Conservation (phyloP, 2,888 invertebrate species). For the Ennomos quercinarius region DNA sequence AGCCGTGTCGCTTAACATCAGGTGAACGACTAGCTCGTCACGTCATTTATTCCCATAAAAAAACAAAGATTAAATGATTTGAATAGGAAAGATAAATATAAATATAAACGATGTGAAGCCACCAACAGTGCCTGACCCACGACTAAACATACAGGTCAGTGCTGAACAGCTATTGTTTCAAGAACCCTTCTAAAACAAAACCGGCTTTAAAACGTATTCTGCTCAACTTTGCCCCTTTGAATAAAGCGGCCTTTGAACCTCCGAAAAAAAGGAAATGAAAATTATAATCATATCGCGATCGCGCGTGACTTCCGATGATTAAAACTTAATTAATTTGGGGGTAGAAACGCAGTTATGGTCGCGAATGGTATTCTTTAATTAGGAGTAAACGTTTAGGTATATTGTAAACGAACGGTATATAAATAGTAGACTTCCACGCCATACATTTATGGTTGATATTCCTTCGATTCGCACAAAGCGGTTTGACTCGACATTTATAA, state of each 20-base stretch:
- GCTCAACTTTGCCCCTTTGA: background rate
- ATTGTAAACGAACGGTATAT: background rate
- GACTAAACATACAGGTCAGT: no score
- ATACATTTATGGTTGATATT: no score
- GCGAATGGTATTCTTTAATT: constrained; percentile 4
- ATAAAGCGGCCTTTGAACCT: constrained; percentile 7
- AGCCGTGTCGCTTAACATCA: no score
- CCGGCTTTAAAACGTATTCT: background rate
- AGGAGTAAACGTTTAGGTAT: background rate
- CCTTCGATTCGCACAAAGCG: no score
- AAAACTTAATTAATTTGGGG: constrained; percentile 19
- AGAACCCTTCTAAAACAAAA: background rate
- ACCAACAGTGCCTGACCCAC: no score
- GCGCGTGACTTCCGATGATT: constrained; percentile 21
- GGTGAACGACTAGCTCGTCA: no score
- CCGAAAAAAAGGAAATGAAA: constrained; percentile 3
- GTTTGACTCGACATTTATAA: no score
- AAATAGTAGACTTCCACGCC: no score
- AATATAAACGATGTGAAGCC: no score
- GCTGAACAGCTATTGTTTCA: constrained; percentile 3
- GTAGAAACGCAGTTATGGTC: constrained; percentile 1
- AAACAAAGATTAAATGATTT: no score
- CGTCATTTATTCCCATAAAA: no score
- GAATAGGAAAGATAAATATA: no score
- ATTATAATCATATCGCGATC: constrained; percentile 2